Evolutionary conservation across 2,113 vertebrate genomes (phyloP).

Genomic region (Ceyx cyanopectus): DNA sequence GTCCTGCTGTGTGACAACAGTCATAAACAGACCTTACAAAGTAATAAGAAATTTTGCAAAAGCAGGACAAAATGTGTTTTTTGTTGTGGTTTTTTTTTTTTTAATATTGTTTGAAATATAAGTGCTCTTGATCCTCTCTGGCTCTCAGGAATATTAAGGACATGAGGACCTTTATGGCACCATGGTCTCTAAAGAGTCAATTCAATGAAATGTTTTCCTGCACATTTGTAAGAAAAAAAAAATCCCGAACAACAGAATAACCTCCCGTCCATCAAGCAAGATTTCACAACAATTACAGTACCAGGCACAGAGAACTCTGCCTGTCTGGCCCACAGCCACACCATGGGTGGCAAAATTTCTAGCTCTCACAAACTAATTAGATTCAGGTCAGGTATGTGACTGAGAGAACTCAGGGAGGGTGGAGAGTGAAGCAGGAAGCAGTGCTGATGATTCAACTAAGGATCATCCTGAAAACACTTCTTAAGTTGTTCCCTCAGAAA

Average conservation of each 20-base stretch:
- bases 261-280: constrained; percentile 30
- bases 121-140: neutral
- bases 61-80: neutral
- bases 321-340: constrained; percentile 61
- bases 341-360: constrained; percentile 2
- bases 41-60: neutral
- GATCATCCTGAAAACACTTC: constrained; percentile 37
- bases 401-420: constrained; percentile 9
- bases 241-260: constrained; percentile 23
- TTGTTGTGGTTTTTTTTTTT: neutral
- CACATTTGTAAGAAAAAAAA: neutral
- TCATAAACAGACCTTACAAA: neutral
- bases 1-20: neutral
- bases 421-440: constrained; percentile 19
- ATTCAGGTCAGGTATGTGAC: constrained; percentile 50
- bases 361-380: constrained; percentile 48
- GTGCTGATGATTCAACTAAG: constrained; percentile 13
- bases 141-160: neutral
- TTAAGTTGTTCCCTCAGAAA: neutral
- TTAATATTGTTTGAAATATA: neutral
- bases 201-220: neutral
- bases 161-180: neutral
- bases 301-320: constrained; percentile 67
- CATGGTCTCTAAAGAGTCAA: neutral
- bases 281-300: constrained; percentile 66